A percentile compares a stretch with the other conserved stretches of the same genome.
Conservation (phyloP, 1,140 invertebrate species). For the Cryptotermes secundus region DNA sequence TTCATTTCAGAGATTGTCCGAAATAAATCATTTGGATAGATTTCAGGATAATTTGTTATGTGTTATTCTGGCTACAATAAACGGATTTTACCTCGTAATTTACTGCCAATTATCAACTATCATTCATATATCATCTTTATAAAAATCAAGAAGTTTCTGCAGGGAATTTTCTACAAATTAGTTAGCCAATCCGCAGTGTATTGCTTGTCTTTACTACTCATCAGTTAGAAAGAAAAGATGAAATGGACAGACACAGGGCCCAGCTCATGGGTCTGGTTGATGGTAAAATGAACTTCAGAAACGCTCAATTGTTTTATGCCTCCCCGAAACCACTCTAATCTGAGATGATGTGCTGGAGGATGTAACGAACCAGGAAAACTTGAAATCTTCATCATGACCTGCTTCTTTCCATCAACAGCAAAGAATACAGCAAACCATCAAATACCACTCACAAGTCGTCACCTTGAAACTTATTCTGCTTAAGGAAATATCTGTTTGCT, state of each 20-base stretch:
- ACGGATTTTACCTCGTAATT: too few species aligned
- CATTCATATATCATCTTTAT: too few species aligned
- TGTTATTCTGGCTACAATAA: too few species aligned
- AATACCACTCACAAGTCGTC: not conserved
- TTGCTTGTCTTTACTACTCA: too few species aligned
- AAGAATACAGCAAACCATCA: not conserved
- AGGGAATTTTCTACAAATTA: too few species aligned
- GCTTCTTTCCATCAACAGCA: not conserved
- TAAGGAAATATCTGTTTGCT: not conserved
- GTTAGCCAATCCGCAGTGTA: too few species aligned
- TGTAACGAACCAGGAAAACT: not conserved
- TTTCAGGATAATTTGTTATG: too few species aligned
- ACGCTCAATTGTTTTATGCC: not conserved
- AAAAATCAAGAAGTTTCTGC: too few species aligned
- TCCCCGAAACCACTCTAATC: not conserved
- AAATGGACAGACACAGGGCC: not conserved
- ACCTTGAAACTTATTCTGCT: not conserved
- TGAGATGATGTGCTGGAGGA: not conserved
- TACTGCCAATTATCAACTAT: too few species aligned
- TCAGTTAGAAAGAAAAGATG: not conserved
- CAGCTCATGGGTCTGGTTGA: not conserved
- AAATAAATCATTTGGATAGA: too few species aligned
- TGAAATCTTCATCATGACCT: not conserved
- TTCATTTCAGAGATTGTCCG: too few species aligned
- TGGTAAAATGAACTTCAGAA: slow-evolving; percentile 1